Evolutionary conservation across 2,113 vertebrate species (phyloP), one percentile per base, ranked within the genome.

Genomic region (Miniopterus natalensis): DNA sequence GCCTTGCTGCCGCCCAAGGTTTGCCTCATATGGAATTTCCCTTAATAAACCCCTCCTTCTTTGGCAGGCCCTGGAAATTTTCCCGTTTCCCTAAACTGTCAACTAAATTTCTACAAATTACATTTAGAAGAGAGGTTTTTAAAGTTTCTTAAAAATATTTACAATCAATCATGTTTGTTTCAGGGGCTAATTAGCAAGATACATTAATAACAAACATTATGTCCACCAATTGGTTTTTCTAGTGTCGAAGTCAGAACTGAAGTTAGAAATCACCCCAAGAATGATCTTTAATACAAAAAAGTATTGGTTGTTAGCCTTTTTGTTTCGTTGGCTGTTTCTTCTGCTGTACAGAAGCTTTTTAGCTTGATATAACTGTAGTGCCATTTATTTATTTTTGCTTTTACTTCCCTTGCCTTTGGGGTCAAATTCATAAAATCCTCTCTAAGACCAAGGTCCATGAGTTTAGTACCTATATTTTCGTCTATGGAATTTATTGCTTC

Each of bases 101-200:
- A 51, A 11, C 49, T 51, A 10, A 51, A 11, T 2, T 51, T 51
- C 49, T 51, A 51, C 49, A 51, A 63, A 66, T n/a, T 65, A 40
- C 23, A 88, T 86, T 94, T 86, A 89, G 36, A 45, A 78, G 36
- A 77, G 31, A 94, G n/a, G 3, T 51, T 88, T 93, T 31, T 53
- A 27, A 96, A 79, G 11, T 73, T 63, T 6, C 49, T 84, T 63
- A 87, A 83, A n/a, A 94, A 74, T 84, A 53, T 88, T 84, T 84
- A 59, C 29, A 87, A 66, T 18, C 11, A 25, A n/a, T 89, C 11
- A 77, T 73, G 66, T 92, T 83, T 1, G 2, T 74, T 86, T 73
- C 10, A 53, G 40, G 12, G 57, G 12, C 1, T 61, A 47, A 77
- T 81, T 74, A 71, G 40, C 29, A 53, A 92, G 23, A 61, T 80